phyloP scores from a whole-genome alignment of 2,797 vertebrate species.

The Peromyscus eremicus region DNA sequence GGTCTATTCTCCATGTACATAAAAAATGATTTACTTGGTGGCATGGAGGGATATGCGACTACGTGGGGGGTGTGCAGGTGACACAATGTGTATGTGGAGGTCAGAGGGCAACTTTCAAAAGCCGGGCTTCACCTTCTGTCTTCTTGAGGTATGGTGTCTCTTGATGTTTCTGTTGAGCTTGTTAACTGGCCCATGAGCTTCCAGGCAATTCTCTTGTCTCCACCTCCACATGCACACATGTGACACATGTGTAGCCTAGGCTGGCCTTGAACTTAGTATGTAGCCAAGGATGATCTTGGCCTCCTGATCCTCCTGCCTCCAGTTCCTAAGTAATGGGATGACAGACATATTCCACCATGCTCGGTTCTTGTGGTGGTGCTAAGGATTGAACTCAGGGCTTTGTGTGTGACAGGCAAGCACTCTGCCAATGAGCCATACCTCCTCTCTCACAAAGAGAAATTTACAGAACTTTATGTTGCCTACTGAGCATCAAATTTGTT shows the following conservation, averaged over 20 bases:
- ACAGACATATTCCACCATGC: background rate
- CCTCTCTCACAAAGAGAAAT: background rate
- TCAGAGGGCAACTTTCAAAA: background rate
- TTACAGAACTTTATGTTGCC: background rate
- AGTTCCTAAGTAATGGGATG: background rate
- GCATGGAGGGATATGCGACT: no score
- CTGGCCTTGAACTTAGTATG: background rate
- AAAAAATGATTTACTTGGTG: no score
- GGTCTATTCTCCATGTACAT: background rate
- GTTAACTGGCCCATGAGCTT: background rate
- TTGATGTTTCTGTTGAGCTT: background rate
- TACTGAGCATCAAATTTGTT: constrained; percentile 11
- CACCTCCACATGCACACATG: background rate
- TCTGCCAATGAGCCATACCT: background rate
- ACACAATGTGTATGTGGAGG: no score
- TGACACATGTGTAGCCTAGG: background rate
- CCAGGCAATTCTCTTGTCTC: background rate
- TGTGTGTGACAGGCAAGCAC: background rate
- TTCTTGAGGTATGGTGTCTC: background rate
- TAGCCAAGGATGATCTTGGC: background rate
- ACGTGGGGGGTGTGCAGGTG: no score
- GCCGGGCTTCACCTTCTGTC: no score
- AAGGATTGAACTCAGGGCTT: background rate
- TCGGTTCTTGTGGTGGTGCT: background rate
- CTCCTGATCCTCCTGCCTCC: background rate